Base-by-base conservation (phyloP, 2,888 invertebrate genomes). In the Lacanobia wlatinum region DNA sequence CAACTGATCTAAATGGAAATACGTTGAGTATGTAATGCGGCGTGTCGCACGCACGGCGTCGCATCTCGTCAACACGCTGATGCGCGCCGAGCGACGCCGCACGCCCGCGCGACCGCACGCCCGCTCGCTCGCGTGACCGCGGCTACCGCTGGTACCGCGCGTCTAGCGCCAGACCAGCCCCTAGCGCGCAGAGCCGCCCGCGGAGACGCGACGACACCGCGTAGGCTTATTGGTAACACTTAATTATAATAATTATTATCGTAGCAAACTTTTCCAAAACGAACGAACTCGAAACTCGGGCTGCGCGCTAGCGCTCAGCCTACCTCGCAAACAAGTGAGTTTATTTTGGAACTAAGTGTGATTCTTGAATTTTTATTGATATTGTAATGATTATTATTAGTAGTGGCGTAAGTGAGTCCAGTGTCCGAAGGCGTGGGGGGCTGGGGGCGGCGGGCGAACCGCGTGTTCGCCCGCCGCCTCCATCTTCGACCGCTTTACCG, bases 291-390 rank as follows among this genome's bases (percentile, higher is more conserved):
- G 96, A 96, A 96, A 96, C 94, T 96, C 95, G 96, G 96, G 96
- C 96, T 96, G 95, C 91, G 96, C 96, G 95, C 93, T 90, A 91
- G 96, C 95, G 95, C 96, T 91, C 96, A 96, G 96, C 97, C 97
- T 97, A 97, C 97, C 97, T 97, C 97, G 97, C 97, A 97, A 96
- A 97, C 96, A 97, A 97, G 97, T 97, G 97, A 97, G 97, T 97
- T 97, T 97, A 97, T 97, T 97, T 97, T 97, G 97, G 97, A 96
- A 97, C 97, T 97, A 97, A 97, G 97, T 97, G 97, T 97, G 97
- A 97, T 97, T 97, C 97, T 97, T 97, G 97, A 96, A 96, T 96
- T 96, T 96, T 96, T 96, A 96, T 96, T 96, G 94, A 95, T 96
- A 96, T 96, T 95, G 95, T 96, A 96, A 96, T 94, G 94, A 95